Base-by-base conservation (phyloP, 2,113 vertebrate genomes). In the Poeciliopsis prolifica region DNA sequence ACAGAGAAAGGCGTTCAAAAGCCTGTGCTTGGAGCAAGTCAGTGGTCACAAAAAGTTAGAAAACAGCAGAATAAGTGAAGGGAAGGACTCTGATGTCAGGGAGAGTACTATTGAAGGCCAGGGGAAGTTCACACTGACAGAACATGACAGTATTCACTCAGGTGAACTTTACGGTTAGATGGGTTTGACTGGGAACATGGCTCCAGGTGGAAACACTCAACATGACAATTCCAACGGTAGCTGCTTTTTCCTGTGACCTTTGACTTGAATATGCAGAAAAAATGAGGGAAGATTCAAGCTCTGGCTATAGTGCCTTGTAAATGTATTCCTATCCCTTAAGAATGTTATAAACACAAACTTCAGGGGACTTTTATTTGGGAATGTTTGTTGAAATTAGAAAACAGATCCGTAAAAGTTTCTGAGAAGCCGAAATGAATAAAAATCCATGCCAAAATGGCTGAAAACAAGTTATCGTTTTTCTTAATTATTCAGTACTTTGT, bases 151-250 rank as follows among this genome's bases (percentile, higher is more conserved):
- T 61, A 1, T 79, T 86, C 82, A 66, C 77, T 87, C 77, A 79
- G 79, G 61, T 83, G 72, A 87, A 81, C 85, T 88, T 88, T 73
- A 70, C 15, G 63, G 70, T 70, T 80, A 73, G 75, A 54, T 89
- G 82, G 78, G 78, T 65, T 74, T 19, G 80, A 28, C 65, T 71
- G 73, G 61, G 42, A 87, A 85, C 44, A 78, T 83, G 51, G 83
- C 84, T 74, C 72, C 66, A 33, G 84, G 88, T 80, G 63, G 65
- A 72, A 79, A 31, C 66, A 78, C 70, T 81, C 40, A 42, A 77
- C 7, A 31, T 79, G 75, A 61, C 69, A 68, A 44, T 64, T 74
- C 37, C 74, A 28, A 74, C 15, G 75, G 58, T 14, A 42, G 65
- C 31, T 68, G 15, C 17, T 42, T 33, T 37, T 74, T 70, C 67